Evolutionary conservation across 2,797 vertebrate species (phyloP), one percentile per base, ranked within the genome.

Genomic region (Poeciliopsis infans): DNA sequence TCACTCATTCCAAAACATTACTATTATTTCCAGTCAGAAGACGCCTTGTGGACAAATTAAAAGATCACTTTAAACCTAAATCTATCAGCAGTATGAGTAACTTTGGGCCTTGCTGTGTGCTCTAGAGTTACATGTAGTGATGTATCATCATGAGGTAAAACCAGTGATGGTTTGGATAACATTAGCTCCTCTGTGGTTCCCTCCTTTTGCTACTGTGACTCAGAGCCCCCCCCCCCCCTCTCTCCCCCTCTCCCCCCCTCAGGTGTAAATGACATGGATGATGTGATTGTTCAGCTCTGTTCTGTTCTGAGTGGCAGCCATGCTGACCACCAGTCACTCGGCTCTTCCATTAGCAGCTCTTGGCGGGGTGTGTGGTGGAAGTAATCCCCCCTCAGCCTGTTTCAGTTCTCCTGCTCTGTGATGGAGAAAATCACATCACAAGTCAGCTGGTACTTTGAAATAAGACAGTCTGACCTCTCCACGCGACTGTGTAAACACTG

Each of bases 341-440:
- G 28, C 76, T 57, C 80, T 83, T 93, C 91, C 85, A 92, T 94
- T 94, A 92, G 83, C 23, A 6, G 83, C 66, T 80, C 80, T 61
- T 2, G 43, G 83, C 77, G 73, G 85, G 79, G 77, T 83, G 93
- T 94, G 93, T 95, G 91, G 88, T 92, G 90, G 93, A 95, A 95
- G 61, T 95, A 95, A 95, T 95, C 90, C 88, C 77, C 76, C 78
- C 84, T 55, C 57, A 11, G 86, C 82, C 79, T 36, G 70, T 39
- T 41, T 83, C 85, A 76, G 61, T 55, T 82, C 66, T 25, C 59
- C 57, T 74, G 81, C 18, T 89, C 87, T 87, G 70, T 85, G 85
- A 81, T 5, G 78, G 77, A 74, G 81, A 12, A 91, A 88, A 92
- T 87, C 76, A 39, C 57, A 88, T 90, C 80, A 90, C 77, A 83